Evolutionary conservation across 2,888 invertebrate species (phyloP).

Genomic region (Nemotelus pantherinus): DNA sequence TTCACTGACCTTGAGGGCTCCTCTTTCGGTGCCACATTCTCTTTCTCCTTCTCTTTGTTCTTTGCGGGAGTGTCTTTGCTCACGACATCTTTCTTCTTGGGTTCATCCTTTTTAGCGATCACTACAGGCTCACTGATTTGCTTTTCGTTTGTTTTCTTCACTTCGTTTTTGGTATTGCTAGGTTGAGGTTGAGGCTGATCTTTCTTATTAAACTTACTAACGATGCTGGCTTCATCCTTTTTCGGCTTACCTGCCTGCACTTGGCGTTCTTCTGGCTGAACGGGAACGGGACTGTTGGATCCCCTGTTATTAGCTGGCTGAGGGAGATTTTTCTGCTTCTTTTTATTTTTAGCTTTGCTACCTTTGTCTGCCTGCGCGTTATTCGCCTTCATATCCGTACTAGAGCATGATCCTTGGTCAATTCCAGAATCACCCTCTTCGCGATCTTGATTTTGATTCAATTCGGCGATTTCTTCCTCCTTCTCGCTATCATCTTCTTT

Average conservation of each 20-base stretch:
- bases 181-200: conserved; percentile 48
- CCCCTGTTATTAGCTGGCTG: conserved; percentile 44
- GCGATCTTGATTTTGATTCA: conserved; percentile 67
- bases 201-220: conserved; percentile 51
- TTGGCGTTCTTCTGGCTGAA: conserved; percentile 48
- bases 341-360: conserved; percentile 56
- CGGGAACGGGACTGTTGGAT: conserved; percentile 51
- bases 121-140: background rate
- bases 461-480: conserved; percentile 67
- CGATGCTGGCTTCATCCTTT: conserved; percentile 47
- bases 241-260: conserved; percentile 31
- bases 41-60: conserved; percentile 59
- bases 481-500: conserved; percentile 72
- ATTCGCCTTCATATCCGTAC: conserved; percentile 79
- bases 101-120: conserved; percentile 47
- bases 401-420: conserved; percentile 89
- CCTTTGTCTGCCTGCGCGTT: conserved; percentile 61
- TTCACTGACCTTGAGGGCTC: conserved; percentile 44
- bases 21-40: conserved; percentile 61
- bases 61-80: conserved; percentile 45
- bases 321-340: conserved; percentile 56
- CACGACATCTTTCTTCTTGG: conserved; percentile 40
- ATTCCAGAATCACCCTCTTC: conserved; percentile 92
- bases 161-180: conserved; percentile 36
- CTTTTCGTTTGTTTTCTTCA: conserved; percentile 38